Evolutionary conservation across 2,888 invertebrate genomes (phyloP).

Genomic region (Blomia tropicalis): DNA sequence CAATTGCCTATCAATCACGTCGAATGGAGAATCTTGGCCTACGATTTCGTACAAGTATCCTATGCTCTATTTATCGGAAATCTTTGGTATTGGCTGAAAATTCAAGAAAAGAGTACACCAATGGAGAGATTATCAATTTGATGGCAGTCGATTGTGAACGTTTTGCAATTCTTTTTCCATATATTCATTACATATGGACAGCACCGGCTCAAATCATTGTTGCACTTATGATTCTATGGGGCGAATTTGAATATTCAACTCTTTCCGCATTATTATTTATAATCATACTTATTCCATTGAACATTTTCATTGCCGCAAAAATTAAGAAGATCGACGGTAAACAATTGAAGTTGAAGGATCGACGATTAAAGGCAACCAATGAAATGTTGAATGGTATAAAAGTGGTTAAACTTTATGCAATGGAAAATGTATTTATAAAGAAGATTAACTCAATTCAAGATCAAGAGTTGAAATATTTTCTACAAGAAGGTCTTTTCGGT

Average conservation of each 20-base stretch:
- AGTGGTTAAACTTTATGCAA: conserved; percentile 31
- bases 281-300: conserved; percentile 76
- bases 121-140: conserved; percentile 77
- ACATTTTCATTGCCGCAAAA: conserved; percentile 54
- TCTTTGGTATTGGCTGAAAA: conserved; percentile 35
- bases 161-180: conserved; percentile 65
- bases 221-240: conserved; percentile 59
- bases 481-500: conserved; percentile 69
- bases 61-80: conserved; percentile 45
- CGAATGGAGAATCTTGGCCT: conserved; percentile 65
- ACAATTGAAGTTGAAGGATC: conserved; percentile 86
- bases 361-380: conserved; percentile 78
- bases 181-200: conserved; percentile 76
- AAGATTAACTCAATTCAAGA: conserved; percentile 70
- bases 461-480: conserved; percentile 74
- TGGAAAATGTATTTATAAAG: conserved; percentile 69
- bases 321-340: conserved; percentile 37
- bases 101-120: conserved; percentile 45
- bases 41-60: conserved; percentile 73
- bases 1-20: conserved; percentile 78
- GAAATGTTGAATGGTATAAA: conserved; percentile 83
- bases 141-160: conserved; percentile 82
- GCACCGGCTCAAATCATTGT: conserved; percentile 65
- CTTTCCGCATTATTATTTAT: conserved; percentile 79
- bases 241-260: conserved; percentile 42